Base-by-base conservation (phyloP, 2,113 vertebrate species). In the Eublepharis macularius region DNA sequence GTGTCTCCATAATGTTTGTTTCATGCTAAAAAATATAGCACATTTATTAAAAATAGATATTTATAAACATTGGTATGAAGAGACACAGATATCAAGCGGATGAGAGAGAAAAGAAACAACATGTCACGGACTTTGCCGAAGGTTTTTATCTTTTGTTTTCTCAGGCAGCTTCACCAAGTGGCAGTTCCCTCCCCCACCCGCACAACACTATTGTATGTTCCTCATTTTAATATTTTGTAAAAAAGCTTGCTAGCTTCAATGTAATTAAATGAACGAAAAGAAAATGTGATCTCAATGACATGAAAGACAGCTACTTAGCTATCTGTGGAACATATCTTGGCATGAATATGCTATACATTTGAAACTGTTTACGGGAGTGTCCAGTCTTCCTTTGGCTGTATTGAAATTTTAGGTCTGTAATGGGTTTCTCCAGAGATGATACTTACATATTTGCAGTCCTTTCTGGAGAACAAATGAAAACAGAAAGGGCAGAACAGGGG, bases 11-110 rank as follows among this genome's bases (percentile, higher is more conserved):
- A 92, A 90, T 94, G 92, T 95, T 95, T 94, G 94, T 94, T 95
- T 96, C 97, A 97, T 97, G 97, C 97, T 96, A 96, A 96, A 60
- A 97, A 97, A 97, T 96, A 97, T 95, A 96, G 94, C 96, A 97
- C 95, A 94, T 97, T 96, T 97, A 96, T 97, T 96, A 96, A 97
- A 97, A 97, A 97, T 97, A 96, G 94, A 96, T 94, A 96, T 97
- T 96, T 96, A 96, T 96, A 96, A 96, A 96, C 95, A 95, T 96
- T 81, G 89, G 74, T 95, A 95, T 94, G 95, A 97, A 96, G 92
- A 94, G 92, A 94, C 88, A 93, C 92, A 92, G 89, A 95, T 32
- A 41, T 92, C 92, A 95, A 94, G 95, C 94, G 87, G 94, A 95
- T 69, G 92, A 89, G 81, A 92, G 94, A 94, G 90, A 91, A 88